Conservation (phyloP, 2,113 vertebrate genomes). For the Rhombomys opimus region DNA sequence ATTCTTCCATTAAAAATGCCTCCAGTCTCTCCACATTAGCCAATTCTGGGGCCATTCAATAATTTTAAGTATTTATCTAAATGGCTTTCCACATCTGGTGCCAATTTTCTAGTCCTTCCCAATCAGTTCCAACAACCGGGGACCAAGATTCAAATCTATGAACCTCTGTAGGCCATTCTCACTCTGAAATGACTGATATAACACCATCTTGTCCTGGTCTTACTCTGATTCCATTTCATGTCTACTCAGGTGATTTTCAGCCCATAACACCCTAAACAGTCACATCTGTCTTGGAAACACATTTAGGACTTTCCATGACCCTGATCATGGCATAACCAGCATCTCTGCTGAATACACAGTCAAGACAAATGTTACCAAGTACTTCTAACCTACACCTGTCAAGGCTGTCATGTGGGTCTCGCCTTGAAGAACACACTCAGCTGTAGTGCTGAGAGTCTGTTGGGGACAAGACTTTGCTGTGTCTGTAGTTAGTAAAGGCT, state of each 20-base stretch:
- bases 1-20: background rate
- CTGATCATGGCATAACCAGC: background rate
- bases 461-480: too few species aligned
- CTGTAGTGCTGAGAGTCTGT: background rate
- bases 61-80: background rate
- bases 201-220: background rate
- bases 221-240: background rate
- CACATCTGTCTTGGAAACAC: background rate
- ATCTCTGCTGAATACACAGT: background rate
- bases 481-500: background rate
- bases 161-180: background rate
- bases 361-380: background rate
- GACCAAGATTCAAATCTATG: background rate
- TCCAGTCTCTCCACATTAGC: background rate
- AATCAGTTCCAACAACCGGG: background rate
- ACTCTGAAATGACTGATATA: background rate
- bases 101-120: background rate
- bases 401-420: background rate
- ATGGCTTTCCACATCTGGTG: background rate
- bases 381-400: background rate
- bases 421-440: background rate
- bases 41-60: background rate
- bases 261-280: background rate
- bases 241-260: background rate
- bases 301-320: background rate